A percentile compares a stretch with the other conserved stretches of the same genome.
Evolutionary conservation across 2,888 invertebrate genomes (phyloP).

Genomic region (Drosophila tanythrix): DNA sequence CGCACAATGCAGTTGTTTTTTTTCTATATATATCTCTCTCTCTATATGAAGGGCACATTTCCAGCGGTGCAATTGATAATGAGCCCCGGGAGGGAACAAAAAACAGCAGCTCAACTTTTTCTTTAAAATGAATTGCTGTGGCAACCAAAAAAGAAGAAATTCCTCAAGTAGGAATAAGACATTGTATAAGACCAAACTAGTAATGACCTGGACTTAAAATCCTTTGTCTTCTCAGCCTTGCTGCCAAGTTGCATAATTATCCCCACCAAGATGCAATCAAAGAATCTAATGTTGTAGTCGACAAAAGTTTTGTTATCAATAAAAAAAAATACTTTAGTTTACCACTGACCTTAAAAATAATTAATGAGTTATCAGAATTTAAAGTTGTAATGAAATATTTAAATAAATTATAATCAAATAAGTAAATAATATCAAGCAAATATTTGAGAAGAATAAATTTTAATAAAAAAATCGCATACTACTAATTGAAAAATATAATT

Average conservation of each 20-base stretch:
- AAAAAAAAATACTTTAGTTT: too few species aligned
- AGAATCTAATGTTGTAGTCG: not conserved
- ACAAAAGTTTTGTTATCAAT: not conserved
- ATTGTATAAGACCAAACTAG: not conserved
- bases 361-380: not conserved
- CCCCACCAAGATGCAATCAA: not conserved
- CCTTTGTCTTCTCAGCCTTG: not conserved
- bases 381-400: not conserved
- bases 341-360: not conserved
- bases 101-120: slow-evolving; percentile 27
- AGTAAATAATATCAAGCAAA: too few species aligned
- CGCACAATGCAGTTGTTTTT: slow-evolving; percentile 43
- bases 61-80: slow-evolving; percentile 71
- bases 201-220: slow-evolving; percentile 1
- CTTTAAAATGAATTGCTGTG: slow-evolving; percentile 18
- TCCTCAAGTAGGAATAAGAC: not conserved
- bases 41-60: slow-evolving; percentile 31
- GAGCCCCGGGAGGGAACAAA: slow-evolving; percentile 31
- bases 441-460: too few species aligned
- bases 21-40: not conserved
- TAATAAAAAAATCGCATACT: too few species aligned
- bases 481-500: not conserved
- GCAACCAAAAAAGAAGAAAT: slow-evolving; percentile 27
- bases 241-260: not conserved
- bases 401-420: too few species aligned